Base-by-base conservation (phyloP, 1,140 invertebrate genomes). In the Dendroctonus valens region DNA sequence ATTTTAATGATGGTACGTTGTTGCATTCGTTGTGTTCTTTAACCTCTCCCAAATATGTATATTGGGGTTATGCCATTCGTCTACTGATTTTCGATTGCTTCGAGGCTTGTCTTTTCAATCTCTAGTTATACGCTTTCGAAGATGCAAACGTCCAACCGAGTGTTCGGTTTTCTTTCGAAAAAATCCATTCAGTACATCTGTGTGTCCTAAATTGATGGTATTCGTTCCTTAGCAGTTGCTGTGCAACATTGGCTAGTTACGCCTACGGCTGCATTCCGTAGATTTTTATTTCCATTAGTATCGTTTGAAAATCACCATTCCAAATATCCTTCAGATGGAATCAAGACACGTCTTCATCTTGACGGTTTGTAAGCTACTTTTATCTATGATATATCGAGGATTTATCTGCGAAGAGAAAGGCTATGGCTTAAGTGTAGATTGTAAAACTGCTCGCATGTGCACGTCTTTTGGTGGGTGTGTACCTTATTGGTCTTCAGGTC, bases 31-130 rank as follows among this genome's bases (percentile, higher is more conserved):
- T 41, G 39, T 65, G 62, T 57, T 65, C 62, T 65, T 57, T 65
- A 65, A 65, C 62, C 62, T 65, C 52, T 48, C 53, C 62, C 62
- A 65, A 65, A 65, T 65, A 65, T 57, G 62, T 65, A 65, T 65
- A 65, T 65, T 55, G 62, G 62, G 62, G 62, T 65, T 65, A 65
- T 26, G 39, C 51, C 41, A 54, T 63, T 54, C 51, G 52, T 65
- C 54, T 41, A 57, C 53, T 65, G 53, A 65, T 65, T 63, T 63
- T 63, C 41, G 51, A 55, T 52, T 55, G 55, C 53, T 44, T 49
- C n/a, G 12, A 48, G 62, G 62, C 62, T 26, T 57, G 51, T 52
- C 44, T 63, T 63, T 63, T 53, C 41, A 38, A 63, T 63, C 50
- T 54, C 15, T 63, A 54, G 50, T 63, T 59, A 41, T n/a, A n/a